Percentiles rank a stretch among this genome's conserved stretches.
These are phyloP conservation scores for Ascaphus truei DNA, from an alignment of 2,113 vertebrate genomes.

Conservation along the genomic window DNA sequence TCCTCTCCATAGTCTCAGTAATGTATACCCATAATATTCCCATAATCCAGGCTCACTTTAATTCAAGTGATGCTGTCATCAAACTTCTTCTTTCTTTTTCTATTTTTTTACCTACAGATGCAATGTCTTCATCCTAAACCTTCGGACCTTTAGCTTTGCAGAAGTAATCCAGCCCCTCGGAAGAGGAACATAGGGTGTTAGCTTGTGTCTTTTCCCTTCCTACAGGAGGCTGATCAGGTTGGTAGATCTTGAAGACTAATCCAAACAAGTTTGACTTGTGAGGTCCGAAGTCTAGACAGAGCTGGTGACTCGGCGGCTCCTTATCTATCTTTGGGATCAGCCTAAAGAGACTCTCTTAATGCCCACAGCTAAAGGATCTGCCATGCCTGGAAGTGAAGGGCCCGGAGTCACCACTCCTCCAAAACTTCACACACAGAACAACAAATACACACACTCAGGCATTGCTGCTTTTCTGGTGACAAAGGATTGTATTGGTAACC, in stretches of 20 bases:
- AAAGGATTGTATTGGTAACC: too few species aligned
- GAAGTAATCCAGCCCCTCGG: slow-evolving; percentile 25
- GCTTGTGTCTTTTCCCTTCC: slow-evolving; percentile 51
- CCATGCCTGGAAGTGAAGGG: slow-evolving; percentile 47
- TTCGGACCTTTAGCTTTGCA: slow-evolving; percentile 32
- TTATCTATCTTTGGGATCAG: slow-evolving; percentile 78
- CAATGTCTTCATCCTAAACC: slow-evolving; percentile 2
- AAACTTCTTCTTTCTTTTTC: too few species aligned
- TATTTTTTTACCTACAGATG: not conserved
- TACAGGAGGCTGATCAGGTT: slow-evolving; percentile 57
- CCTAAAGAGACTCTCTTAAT: slow-evolving; percentile 63
- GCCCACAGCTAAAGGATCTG: slow-evolving; percentile 55
- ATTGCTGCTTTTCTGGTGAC: slow-evolving; percentile 42
- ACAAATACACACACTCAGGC: slow-evolving; percentile 63
- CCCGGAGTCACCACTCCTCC: slow-evolving; percentile 41
- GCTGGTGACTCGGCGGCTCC: slow-evolving; percentile 73
- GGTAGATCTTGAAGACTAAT: slow-evolving; percentile 73
- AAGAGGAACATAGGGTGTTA: slow-evolving; percentile 59
- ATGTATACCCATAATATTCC: not conserved
- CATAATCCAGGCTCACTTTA: slow-evolving; percentile 7
- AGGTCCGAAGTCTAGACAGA: slow-evolving; percentile 80
- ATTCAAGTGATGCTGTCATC: not conserved
- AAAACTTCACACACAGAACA: slow-evolving; percentile 54
- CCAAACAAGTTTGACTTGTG: slow-evolving; percentile 80
- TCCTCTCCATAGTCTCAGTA: not conserved